Evolutionary conservation across 1,140 invertebrate species (phyloP), one percentile per base, ranked within the genome.

Genomic region (Pseudomyrmex dendroicus): DNA sequence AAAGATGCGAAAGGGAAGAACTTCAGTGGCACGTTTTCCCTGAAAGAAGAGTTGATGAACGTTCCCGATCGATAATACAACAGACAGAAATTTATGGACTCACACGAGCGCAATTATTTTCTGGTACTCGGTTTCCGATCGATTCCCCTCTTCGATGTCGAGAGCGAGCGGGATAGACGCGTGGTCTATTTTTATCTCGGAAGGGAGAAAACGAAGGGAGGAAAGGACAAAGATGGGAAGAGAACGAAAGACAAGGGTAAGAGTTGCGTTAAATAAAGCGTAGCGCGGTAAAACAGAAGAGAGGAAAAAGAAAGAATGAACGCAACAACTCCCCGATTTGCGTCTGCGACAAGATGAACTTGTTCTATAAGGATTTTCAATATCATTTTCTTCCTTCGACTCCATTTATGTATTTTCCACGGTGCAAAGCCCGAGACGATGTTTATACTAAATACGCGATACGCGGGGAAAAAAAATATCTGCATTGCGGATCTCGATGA

Each of bases 181-280:
- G 20, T 7, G 17, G 73, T 73, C 73, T 84, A 86, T 84, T 66
- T 80, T 62, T 80, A 77, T 62, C 35, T 35, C 61, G 5, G 5
- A 20, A 50, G 44, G 20, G 54, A 15, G 67, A 83, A 35, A 82
- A 25, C 20, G 72, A 17, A 68, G 50, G 57, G 20, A 82, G 17
- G 66, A 17, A 68, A 57, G 9, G n/a, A 17, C 46, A 74, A 83
- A 54, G 57, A 77, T 22, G 63, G 62, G 74, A 46, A 84, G n/a
- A 56, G 17, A 82, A 63, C 80, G 70, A 74, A 35, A 67, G 77
- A 67, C 78, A 74, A 63, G 80, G 13, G 35, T 35, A 35, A 83
- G 82, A 82, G 82, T 84, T 72, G 76, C 66, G 84, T 84, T 84
- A 87, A 89, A 78, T 82, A 72, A 80, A 73, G 70, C 77, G 62